These are phyloP conservation scores for Sialis lutaria DNA, from an alignment of 2,888 invertebrate species.

Conservation along the genomic window DNA sequence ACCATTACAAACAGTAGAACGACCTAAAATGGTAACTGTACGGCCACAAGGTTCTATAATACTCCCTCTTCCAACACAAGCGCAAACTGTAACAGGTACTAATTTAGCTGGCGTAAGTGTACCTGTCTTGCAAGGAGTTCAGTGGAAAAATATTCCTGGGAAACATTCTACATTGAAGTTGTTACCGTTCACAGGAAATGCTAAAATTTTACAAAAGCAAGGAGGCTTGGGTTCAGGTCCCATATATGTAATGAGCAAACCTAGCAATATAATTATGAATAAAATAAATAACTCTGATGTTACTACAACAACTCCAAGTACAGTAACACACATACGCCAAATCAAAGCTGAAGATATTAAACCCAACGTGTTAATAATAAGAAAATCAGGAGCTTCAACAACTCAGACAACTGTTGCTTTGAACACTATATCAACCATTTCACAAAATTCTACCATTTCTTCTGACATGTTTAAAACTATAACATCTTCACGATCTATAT, in stretches of 20 bases:
- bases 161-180: slow-evolving; percentile 23
- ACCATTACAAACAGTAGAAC: slow-evolving; percentile 10
- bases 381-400: slow-evolving; percentile 8
- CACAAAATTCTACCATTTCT: not conserved
- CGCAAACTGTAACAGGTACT: not conserved
- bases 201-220: slow-evolving; percentile 6
- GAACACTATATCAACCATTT: not conserved
- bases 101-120: slow-evolving; percentile 5
- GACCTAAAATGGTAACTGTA: slow-evolving; percentile 24
- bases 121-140: slow-evolving; percentile 9
- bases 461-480: not conserved
- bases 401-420: slow-evolving; percentile 11
- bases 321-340: slow-evolving; percentile 14
- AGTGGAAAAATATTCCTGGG: slow-evolving; percentile 23
- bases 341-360: slow-evolving; percentile 11
- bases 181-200: slow-evolving; percentile 20
- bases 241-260: slow-evolving; percentile 6
- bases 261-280: slow-evolving; percentile 4
- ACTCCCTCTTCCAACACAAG: slow-evolving; percentile 3
- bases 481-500: not conserved
- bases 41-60: slow-evolving; percentile 6
- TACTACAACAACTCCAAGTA: not conserved
- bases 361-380: slow-evolving; percentile 1
- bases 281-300: not conserved
- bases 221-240: slow-evolving; percentile 1